phyloP scores from a whole-genome alignment of 1,140 invertebrate species.

The Hylaeus volcanicus region DNA sequence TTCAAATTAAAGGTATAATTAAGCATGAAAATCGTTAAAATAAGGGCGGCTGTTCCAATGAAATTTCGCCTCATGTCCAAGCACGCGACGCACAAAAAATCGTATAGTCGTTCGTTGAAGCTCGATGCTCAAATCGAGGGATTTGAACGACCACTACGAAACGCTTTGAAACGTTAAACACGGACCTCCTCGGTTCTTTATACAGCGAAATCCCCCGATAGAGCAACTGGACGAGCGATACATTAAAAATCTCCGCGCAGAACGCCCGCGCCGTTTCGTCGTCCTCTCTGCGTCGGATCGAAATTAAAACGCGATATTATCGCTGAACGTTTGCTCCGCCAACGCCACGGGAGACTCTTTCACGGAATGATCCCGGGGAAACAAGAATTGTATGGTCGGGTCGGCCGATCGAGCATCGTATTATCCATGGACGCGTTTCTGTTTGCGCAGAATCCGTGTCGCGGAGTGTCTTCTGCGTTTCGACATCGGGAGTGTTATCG shows the following conservation, averaged over 20 bases:
- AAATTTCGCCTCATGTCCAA: background rate
- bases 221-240: background rate
- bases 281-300: background rate
- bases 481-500: background rate
- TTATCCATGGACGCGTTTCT: constrained; percentile 2
- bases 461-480: background rate
- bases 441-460: background rate
- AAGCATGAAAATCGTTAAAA: too few relatives aligned
- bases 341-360: background rate
- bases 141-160: constrained; percentile 1
- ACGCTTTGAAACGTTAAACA: constrained; percentile 19
- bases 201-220: background rate
- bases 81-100: too few relatives aligned
- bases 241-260: constrained; percentile 4
- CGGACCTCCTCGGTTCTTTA: background rate
- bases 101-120: too few relatives aligned
- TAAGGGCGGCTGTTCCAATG: background rate
- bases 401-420: background rate
- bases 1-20: too few relatives aligned
- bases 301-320: constrained; percentile 23
- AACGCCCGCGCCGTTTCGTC: background rate
- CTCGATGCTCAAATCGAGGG: background rate
- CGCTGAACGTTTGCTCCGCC: background rate
- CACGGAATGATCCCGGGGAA: background rate
- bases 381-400: too few relatives aligned